A percentile compares a stretch with the other conserved stretches of the same genome.
phyloP scores from a whole-genome alignment of 2,797 vertebrate species.

The Pterois miles region DNA sequence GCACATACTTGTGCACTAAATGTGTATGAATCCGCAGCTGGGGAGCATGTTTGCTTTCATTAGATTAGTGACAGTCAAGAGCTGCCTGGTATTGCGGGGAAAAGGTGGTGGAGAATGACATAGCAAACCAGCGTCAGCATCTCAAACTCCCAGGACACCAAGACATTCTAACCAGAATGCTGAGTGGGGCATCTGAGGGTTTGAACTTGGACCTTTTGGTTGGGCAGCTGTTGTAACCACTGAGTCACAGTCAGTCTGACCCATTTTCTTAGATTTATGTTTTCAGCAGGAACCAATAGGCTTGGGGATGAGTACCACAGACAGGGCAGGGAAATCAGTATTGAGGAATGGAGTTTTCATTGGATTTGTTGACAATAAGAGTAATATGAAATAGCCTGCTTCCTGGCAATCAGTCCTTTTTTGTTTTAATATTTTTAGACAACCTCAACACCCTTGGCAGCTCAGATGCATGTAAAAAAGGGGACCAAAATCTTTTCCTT shows the following conservation, averaged over 20 bases:
- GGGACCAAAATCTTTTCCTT: background rate
- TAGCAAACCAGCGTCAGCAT: background rate
- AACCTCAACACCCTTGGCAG: background rate
- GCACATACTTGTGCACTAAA: background rate
- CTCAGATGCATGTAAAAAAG: background rate
- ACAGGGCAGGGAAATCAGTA: background rate
- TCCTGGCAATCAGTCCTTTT: background rate
- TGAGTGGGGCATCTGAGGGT: background rate
- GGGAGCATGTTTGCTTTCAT: slow-evolving; percentile 6
- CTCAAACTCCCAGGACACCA: background rate
- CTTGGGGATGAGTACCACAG: background rate
- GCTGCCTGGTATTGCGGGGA: background rate
- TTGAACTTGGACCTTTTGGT: slow-evolving; percentile 1
- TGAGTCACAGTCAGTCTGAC: background rate
- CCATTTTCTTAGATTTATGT: background rate
- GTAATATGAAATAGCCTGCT: background rate
- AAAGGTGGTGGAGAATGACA: background rate
- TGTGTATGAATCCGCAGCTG: background rate
- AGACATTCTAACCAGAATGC: background rate
- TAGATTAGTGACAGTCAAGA: background rate
- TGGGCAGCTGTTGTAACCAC: slow-evolving; percentile 4
- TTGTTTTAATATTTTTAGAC: background rate
- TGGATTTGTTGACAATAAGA: too few species aligned
- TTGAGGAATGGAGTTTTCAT: background rate
- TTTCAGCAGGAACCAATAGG: background rate